A percentile compares a stretch with the other conserved stretches of the same genome.
phyloP scores from a whole-genome alignment of 2,888 invertebrate species.

The Malthinus flaveolus region DNA sequence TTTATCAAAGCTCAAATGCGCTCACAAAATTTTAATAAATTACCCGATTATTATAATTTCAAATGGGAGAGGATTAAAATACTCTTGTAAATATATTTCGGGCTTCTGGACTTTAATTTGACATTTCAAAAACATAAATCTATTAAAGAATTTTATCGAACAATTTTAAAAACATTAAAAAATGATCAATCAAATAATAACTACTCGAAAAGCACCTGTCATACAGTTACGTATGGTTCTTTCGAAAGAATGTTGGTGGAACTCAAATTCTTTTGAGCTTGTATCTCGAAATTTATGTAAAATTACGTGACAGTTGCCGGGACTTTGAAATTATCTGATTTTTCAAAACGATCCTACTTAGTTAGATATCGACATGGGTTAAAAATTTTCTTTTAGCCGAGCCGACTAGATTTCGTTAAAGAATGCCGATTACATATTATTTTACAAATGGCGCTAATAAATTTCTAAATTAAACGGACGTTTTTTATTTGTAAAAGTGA shows the following conservation, averaged over 20 bases:
- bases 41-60: too few relatives aligned
- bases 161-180: slow-evolving; percentile 3
- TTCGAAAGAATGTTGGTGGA: background rate
- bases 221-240: background rate
- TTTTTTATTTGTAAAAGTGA: too few relatives aligned
- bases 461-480: too few relatives aligned
- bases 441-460: too few relatives aligned
- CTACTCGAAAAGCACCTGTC: background rate
- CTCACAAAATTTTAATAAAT: background rate
- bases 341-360: background rate
- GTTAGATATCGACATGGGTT: background rate
- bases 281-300: background rate
- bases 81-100: background rate
- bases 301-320: slow-evolving; percentile 2
- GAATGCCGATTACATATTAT: too few relatives aligned
- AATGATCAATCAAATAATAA: background rate
- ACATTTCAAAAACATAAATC: background rate
- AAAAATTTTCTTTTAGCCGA: too few relatives aligned
- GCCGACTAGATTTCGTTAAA: too few relatives aligned
- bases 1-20: too few relatives aligned
- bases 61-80: too few relatives aligned
- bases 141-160: background rate
- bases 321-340: slow-evolving; percentile 1
- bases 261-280: background rate
- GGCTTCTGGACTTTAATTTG: background rate